Base-by-base conservation (phyloP, 35 echinoderm and acorn worm genomes). In the Lytechinus variegatus region DNA sequence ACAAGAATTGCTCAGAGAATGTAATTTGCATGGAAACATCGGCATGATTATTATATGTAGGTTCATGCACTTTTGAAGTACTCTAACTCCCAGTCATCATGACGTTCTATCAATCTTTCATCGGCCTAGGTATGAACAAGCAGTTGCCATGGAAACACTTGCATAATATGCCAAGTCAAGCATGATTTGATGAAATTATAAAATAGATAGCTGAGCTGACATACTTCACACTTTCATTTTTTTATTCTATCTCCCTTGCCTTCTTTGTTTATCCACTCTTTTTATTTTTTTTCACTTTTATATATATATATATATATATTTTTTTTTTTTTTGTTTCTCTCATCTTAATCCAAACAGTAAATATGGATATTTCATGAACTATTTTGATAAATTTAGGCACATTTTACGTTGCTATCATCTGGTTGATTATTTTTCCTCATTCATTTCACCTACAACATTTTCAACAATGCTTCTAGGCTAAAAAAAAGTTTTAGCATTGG, bases 111-210 rank as follows among this genome's bases (percentile, higher is more conserved):
- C 66, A 79, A 79, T 79, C 66, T 79, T 79, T 79, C 66, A 79
- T 79, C 66, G 8, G n/a, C 66, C 66, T 19, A 79, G 19, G 66
- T 24, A 79, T 16, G 21, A 24, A n/a, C 66, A 79, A 79, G 66
- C 21, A 24, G 66, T 79, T 79, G 66, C 66, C 66, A 79, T 79
- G 66, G 66, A 79, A 24, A 79, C 66, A 79, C 66, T 79, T 79
- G 66, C 66, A 79, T 79, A 79, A 79, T 8, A 79, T 79, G 21
- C 66, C n/a, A 19, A 79, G 66, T 24, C 14, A 79, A 79, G 66
- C 66, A 79, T 79, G 66, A 79, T 79, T 24, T 79, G n/a, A 79
- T 79, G 66, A 79, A 79, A 79, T 79, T n/a, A 79, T 79, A 79
- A 7, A 24, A 79, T 24, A 79, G 66, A 79, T 79, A 79, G 66